Percentiles rank a stretch among this genome's conserved stretches.
phyloP scores from a whole-genome alignment of 2,888 invertebrate species.

The Dynastes tityus region DNA sequence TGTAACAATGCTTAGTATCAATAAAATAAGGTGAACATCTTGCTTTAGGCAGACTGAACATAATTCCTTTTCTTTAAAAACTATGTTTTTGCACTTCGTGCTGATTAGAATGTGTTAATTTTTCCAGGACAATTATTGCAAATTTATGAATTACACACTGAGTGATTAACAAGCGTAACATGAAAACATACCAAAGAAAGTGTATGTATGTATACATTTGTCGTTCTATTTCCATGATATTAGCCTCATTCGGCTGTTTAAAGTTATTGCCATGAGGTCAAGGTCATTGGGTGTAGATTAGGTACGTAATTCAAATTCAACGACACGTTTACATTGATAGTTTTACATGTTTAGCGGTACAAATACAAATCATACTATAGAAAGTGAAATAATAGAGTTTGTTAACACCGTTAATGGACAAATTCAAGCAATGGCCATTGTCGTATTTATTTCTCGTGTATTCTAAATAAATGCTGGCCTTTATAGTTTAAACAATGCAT shows the following conservation, averaged over 20 bases:
- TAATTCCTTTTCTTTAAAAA: too few relatives aligned
- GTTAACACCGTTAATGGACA: too few relatives aligned
- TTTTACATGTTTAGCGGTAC: background rate
- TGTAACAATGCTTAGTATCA: too few relatives aligned
- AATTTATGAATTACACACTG: constrained; percentile 16
- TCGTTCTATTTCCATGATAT: constrained; percentile 42
- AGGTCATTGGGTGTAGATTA: constrained; percentile 39
- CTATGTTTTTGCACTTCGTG: too few relatives aligned
- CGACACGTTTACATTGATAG: constrained; percentile 2
- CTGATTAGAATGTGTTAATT: background rate
- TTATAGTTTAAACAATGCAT: too few relatives aligned
- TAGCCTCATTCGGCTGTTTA: constrained; percentile 42
- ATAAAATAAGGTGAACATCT: too few relatives aligned
- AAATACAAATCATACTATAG: constrained; percentile 7
- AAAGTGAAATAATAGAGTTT: background rate
- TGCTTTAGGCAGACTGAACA: too few relatives aligned
- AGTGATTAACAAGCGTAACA: constrained; percentile 10
- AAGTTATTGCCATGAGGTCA: constrained; percentile 41
- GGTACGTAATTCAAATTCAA: constrained; percentile 12
- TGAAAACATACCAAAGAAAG: constrained; percentile 28
- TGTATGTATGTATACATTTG: constrained; percentile 6
- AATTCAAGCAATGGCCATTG: too few relatives aligned
- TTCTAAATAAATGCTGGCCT: too few relatives aligned
- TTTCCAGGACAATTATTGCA: background rate
- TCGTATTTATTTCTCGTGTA: too few relatives aligned